These are phyloP conservation scores for Caenorhabditis parvicauda DNA, from an alignment of 2,888 invertebrate genomes.

Conservation along the genomic window DNA sequence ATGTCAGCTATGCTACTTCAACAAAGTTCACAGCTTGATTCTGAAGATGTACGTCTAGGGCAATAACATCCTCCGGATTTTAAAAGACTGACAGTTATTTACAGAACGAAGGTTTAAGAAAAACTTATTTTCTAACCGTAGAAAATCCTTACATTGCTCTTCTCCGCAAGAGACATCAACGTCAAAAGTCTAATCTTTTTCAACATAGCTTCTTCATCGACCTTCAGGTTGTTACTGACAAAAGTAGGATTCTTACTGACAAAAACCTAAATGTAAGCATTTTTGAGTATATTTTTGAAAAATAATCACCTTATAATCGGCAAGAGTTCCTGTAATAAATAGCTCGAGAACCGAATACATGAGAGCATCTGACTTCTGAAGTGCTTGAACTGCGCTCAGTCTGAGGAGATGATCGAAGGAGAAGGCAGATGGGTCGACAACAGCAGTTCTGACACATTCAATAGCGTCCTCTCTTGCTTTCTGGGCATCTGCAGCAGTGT, in stretches of 20 bases:
- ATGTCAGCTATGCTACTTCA: no score
- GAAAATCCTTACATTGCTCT: conserved; percentile 70
- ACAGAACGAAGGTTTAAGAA: not conserved
- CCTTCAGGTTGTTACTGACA: conserved; percentile 30
- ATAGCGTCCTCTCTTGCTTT: conserved; percentile 92
- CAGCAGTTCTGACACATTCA: conserved; percentile 85
- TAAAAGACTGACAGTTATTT: not conserved
- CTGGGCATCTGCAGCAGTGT: conserved; percentile 87
- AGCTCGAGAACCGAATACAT: conserved; percentile 51
- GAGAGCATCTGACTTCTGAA: conserved; percentile 69
- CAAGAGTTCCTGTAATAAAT: conserved; percentile 49
- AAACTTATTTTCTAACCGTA: no score
- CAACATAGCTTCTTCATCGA: conserved; percentile 44
- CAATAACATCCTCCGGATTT: not conserved
- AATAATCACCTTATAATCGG: conserved; percentile 28
- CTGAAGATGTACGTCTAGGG: no score
- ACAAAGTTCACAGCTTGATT: no score
- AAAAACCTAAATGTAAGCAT: conserved; percentile 76
- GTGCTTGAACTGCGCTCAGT: conserved; percentile 82
- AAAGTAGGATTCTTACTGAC: conserved; percentile 69
- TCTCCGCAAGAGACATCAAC: conserved; percentile 95
- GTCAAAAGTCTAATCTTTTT: conserved; percentile 92
- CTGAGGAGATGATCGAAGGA: conserved; percentile 88
- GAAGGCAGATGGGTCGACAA: conserved; percentile 83
- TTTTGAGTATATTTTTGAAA: no score